These are phyloP conservation scores for Catalaphyllia jardinei DNA, from an alignment of 64 coral and sea anemone genomes.

Conservation along the genomic window DNA sequence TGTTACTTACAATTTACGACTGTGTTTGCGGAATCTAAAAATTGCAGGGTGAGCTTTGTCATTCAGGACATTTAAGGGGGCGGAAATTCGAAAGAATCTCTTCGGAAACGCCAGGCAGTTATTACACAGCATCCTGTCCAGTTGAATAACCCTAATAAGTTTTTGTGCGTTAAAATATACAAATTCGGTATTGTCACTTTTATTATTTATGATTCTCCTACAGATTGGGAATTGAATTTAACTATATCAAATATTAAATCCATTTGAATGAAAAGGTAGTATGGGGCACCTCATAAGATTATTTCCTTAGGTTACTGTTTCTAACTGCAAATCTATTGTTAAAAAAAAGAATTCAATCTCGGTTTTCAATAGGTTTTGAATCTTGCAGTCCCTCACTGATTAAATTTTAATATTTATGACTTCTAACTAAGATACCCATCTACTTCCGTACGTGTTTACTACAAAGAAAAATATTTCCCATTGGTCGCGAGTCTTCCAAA, in stretches of 20 bases:
- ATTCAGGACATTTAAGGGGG: background rate
- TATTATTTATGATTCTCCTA: background rate
- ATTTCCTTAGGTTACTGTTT: background rate
- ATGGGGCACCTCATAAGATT: too few species aligned
- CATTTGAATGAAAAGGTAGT: too few species aligned
- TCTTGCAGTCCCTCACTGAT: background rate
- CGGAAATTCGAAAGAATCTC: background rate
- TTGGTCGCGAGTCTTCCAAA: background rate
- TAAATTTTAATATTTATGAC: slow-evolving; percentile 17
- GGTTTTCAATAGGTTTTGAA: background rate
- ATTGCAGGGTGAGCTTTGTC: background rate
- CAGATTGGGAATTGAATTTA: background rate
- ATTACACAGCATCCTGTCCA: background rate
- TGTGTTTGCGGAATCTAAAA: background rate
- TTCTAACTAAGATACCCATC: background rate
- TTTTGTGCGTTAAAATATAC: background rate
- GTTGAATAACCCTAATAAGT: background rate
- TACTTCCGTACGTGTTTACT: background rate
- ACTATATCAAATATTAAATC: too few species aligned
- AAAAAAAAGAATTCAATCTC: background rate
- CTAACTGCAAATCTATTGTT: background rate
- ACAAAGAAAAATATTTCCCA: background rate
- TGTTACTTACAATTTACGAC: background rate
- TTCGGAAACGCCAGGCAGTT: slow-evolving; percentile 17
- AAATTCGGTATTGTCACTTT: background rate